Percentiles rank a stretch among this genome's conserved stretches.
phyloP scores from a whole-genome alignment of 2,797 vertebrate genomes.

The Nannoperca australis region DNA sequence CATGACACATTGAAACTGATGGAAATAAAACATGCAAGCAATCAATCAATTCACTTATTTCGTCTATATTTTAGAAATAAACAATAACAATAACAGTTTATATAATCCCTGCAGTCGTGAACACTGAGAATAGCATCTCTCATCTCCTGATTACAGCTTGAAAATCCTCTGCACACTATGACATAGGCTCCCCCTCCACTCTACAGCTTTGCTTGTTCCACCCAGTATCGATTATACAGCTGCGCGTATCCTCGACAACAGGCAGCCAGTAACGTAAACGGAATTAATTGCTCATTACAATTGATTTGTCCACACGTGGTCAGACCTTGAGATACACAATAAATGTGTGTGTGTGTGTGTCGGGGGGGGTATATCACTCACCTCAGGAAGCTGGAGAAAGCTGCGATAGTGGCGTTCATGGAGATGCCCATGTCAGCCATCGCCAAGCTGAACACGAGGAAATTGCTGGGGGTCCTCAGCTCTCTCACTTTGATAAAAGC shows the following conservation, averaged over 20 bases:
- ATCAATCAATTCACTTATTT: not conserved
- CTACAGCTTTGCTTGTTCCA: not conserved
- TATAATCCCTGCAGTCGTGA: constrained; percentile 28
- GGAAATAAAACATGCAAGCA: not conserved
- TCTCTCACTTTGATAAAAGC: constrained; percentile 94
- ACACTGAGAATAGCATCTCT: constrained; percentile 24
- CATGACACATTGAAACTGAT: not conserved
- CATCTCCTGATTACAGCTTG: constrained; percentile 44
- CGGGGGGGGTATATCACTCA: constrained; percentile 77
- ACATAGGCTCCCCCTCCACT: not conserved
- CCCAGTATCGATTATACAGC: not conserved
- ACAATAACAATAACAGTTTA: constrained; percentile 4
- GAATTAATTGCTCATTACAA: constrained; percentile 5
- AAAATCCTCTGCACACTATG: constrained; percentile 34
- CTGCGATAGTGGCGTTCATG: constrained; percentile 92
- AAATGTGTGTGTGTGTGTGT: no score
- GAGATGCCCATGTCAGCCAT: constrained; percentile 95
- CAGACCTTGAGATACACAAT: constrained; percentile 5
- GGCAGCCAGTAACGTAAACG: not conserved
- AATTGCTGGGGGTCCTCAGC: constrained; percentile 92
- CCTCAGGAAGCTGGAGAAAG: constrained; percentile 95
- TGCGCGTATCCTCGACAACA: not conserved
- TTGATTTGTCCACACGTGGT: not conserved
- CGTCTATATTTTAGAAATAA: not conserved
- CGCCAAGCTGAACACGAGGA: constrained; percentile 93